Base-by-base conservation (phyloP, 2,113 vertebrate species). In the Progne subis region DNA sequence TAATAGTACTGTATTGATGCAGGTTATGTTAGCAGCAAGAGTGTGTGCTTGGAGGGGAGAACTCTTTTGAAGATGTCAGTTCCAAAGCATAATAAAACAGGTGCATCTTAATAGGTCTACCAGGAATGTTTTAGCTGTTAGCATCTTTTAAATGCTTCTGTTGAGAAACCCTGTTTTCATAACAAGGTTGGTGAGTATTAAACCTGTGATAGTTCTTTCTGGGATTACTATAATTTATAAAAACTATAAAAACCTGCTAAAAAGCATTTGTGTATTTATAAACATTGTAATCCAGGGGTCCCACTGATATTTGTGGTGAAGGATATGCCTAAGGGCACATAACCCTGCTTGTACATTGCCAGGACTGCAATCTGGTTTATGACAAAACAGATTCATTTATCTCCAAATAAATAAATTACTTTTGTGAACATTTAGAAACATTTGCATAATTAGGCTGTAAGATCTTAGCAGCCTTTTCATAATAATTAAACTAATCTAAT, bases 401-500 rank as follows among this genome's bases (percentile, higher is more conserved):
- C 98, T 98, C 98, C 99, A 98, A 98, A 98, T 99, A 99, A 99
- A 99, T 99, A 99, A 98, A 99, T 99, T 99, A 98, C 98, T 98
- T 98, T 97, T 98, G 98, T 98, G 98, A 99, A 99, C 98, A 99
- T 98, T 99, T 98, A 98, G 98, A 98, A 98, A 98, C 98, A 99
- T 99, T 99, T 99, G 98, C 99, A 99, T 99, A 99, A 99, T 99
- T 99, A 99, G 98, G 98, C 98, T 97, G 98, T 98, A 98, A 98
- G 98, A 99, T 99, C 98, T 99, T 98, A 98, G 98, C 98, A 98
- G 98, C 97, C 98, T 99, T 99, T 99, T 98, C 98, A 98, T 98
- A 99, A 99, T 99, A 99, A 99, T 99, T 99, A 99, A 99, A 99
- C 98, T 98, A 99, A 99, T 99, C 98, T 99, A 99, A 99, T 99